Percentiles rank a stretch among this genome's conserved stretches.
Conservation (phyloP, 2,113 vertebrate genomes). For the Brienomyrus brachyistius region DNA sequence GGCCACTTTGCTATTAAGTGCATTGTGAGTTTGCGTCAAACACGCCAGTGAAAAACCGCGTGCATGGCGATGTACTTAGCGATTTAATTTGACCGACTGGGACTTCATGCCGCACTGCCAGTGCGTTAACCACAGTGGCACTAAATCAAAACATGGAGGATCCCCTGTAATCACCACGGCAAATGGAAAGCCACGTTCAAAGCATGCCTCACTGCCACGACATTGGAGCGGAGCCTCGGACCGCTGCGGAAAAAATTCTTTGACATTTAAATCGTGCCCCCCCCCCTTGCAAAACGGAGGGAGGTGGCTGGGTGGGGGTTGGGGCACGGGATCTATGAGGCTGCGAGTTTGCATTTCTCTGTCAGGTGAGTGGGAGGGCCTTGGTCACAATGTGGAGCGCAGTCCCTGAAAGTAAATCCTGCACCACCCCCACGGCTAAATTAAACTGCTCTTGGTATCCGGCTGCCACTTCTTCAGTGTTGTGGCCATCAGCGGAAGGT, state of each 20-base stretch:
- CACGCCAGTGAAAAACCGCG: not conserved
- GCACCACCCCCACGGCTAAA: not conserved
- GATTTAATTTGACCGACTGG: not conserved
- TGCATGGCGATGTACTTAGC: not conserved
- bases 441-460: not conserved
- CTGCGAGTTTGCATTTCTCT: slow-evolving; percentile 29
- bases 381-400: slow-evolving; percentile 22
- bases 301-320: not conserved
- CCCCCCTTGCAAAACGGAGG: not conserved
- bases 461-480: not conserved
- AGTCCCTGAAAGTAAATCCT: not conserved
- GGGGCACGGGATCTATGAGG: not conserved
- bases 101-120: not conserved
- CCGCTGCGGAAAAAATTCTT: not conserved
- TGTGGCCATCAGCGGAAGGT: not conserved
- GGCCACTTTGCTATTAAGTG: not conserved
- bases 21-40: not conserved
- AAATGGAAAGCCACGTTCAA: not conserved
- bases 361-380: not conserved
- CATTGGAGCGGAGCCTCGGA: not conserved
- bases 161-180: not conserved
- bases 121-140: not conserved
- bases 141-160: not conserved
- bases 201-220: not conserved
- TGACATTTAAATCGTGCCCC: not conserved